Conservation (phyloP, 2,797 vertebrate genomes). For the Chaetophractus vellerosus region DNA sequence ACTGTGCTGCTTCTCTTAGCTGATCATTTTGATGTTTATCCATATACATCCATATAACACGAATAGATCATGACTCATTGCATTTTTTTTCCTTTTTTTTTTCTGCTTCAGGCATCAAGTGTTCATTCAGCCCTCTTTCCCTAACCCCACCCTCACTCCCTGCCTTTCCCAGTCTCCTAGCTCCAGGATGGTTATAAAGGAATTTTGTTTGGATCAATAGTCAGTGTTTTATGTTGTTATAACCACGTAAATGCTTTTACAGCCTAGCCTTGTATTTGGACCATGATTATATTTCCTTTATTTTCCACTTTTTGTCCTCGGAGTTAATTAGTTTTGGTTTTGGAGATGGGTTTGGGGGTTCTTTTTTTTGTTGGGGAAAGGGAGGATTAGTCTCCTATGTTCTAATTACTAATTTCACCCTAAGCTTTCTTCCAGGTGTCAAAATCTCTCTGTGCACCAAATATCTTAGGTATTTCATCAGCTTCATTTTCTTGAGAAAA, state of each 20-base stretch:
- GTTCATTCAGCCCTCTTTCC: neutral
- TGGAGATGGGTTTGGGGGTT: neutral
- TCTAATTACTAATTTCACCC: neutral
- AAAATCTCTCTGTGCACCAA: neutral
- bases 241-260: neutral
- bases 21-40: constrained; percentile 15
- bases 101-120: neutral
- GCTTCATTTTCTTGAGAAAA: neutral
- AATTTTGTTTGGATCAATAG: neutral
- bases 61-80: neutral
- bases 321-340: neutral
- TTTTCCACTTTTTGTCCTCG: neutral
- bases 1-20: neutral
- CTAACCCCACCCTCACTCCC: neutral
- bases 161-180: neutral
- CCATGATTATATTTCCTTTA: neutral
- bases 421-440: neutral
- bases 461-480: neutral
- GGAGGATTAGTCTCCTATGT: neutral
- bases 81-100: neutral
- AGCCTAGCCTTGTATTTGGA: neutral
- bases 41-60: neutral
- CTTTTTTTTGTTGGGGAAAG: neutral
- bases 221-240: neutral
- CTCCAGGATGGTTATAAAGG: neutral